These are phyloP conservation scores for Siniperca scherzeri DNA, from an alignment of 2,797 vertebrate genomes.

Conservation along the genomic window DNA sequence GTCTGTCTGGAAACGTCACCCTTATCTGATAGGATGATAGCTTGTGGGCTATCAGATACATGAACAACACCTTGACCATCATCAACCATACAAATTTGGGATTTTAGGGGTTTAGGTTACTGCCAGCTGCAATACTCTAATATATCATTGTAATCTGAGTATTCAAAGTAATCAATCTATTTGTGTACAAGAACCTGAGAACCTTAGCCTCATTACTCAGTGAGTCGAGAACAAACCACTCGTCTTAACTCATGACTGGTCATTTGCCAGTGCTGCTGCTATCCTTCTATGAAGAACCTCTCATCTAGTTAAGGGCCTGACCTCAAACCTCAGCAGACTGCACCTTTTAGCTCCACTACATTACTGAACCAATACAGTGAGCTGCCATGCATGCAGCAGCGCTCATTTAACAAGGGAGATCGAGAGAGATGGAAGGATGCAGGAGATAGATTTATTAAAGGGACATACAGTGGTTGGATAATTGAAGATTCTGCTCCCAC, in stretches of 20 bases:
- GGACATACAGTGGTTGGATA: conserved; percentile 12
- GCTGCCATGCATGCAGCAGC: conserved; percentile 14
- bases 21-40: not conserved
- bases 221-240: not conserved
- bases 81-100: not conserved
- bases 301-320: conserved; percentile 13
- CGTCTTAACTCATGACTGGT: not conserved
- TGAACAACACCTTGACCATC: not conserved
- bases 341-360: conserved; percentile 13
- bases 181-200: too few species aligned
- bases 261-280: conserved; percentile 4
- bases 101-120: too few species aligned
- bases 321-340: conserved; percentile 22
- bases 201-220: conserved; percentile 4
- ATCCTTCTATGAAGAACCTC: not conserved
- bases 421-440: not conserved
- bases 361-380: not conserved
- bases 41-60: not conserved
- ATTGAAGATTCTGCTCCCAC: conserved; percentile 32
- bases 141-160: not conserved
- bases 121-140: not conserved
- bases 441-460: conserved; percentile 11
- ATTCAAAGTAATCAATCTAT: not conserved
- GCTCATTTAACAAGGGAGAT: conserved; percentile 24
- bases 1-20: not conserved